These are phyloP conservation scores for Anas platyrhynchos DNA, from an alignment of 2,113 vertebrate species.

Conservation along the genomic window DNA sequence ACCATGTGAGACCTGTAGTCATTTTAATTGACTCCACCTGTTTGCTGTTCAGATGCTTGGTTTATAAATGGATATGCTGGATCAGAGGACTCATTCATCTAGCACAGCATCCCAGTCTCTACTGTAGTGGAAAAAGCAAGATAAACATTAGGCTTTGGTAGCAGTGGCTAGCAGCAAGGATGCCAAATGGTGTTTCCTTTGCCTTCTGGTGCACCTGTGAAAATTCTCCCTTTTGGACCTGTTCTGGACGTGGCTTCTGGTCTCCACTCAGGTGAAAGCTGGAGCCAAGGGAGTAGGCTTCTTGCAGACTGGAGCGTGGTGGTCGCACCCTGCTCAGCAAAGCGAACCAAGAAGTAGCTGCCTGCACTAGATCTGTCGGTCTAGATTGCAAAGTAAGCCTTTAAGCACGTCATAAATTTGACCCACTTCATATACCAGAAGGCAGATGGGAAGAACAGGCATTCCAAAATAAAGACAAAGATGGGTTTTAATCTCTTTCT, in stretches of 20 bases:
- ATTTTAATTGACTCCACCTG: background rate
- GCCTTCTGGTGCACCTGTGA: background rate
- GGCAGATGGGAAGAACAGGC: background rate
- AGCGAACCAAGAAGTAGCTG: background rate
- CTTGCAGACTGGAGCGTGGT: background rate
- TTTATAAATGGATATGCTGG: background rate
- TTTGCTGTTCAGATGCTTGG: background rate
- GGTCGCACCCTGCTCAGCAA: background rate
- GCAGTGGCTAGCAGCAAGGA: background rate
- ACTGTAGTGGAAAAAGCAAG: background rate
- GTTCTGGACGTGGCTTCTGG: background rate
- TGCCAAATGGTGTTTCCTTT: background rate
- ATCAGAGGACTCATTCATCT: background rate
- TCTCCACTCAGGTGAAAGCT: background rate
- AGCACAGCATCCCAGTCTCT: background rate
- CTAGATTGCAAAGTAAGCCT: background rate
- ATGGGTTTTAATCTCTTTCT: background rate
- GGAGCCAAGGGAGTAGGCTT: background rate
- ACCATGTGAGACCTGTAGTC: background rate
- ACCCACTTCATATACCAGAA: background rate
- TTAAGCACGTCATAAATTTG: background rate
- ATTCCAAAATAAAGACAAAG: fast-evolving
- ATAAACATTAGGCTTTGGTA: background rate
- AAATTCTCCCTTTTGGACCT: background rate
- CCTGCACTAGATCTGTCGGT: background rate